Evolutionary conservation across 2,113 vertebrate genomes (phyloP), one percentile per base, ranked within the genome.

Genomic region (Dromiciops gliroides): DNA sequence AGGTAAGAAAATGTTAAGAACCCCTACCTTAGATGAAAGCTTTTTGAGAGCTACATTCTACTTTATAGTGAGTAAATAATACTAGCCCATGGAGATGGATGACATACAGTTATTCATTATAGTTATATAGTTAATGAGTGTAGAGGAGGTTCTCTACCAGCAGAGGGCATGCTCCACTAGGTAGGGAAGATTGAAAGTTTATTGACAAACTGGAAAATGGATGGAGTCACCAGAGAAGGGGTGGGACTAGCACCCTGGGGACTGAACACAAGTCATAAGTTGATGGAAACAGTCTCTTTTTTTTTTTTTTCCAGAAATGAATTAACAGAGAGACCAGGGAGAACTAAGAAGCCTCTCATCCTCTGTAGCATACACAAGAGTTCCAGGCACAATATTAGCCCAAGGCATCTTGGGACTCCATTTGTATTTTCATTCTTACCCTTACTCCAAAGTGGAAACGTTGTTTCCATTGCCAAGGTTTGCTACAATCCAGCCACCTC

Each of bases 121-220:
- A 67, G 56, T 60, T 60, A 31, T 60, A 37, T 16, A 75, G 14
- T 19, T 1, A 0, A 11, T 60, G 28, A 51, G 48, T 97, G 97
- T 91, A 96, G 92, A 92, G 51, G 56, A 96, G 49, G 4, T 44
- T 95, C 92, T 52, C 28, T 14, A 26, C 97, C 97, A 97, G 97
- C 91, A 98, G 97, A 96, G 97, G 97, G 96, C 97, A 51, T 97
- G 94, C 67, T 89, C 91, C 11, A 51, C 97, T 96, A 95, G 89
- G 89, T 94, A 95, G 92, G 93, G 23, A 91, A 56, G 93, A 56
- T 48, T 10, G 51, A 37, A 53, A 44, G 90, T 56, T 90, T 92
- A 97, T 96, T 96, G 96, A 97, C 97, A 96, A 83, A 97, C 97
- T 93, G 96, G 95, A 96, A 97, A 95, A 26, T 44, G 96, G 96